Conservation (phyloP, 2,888 invertebrate genomes). For the Pandemis corylana region DNA sequence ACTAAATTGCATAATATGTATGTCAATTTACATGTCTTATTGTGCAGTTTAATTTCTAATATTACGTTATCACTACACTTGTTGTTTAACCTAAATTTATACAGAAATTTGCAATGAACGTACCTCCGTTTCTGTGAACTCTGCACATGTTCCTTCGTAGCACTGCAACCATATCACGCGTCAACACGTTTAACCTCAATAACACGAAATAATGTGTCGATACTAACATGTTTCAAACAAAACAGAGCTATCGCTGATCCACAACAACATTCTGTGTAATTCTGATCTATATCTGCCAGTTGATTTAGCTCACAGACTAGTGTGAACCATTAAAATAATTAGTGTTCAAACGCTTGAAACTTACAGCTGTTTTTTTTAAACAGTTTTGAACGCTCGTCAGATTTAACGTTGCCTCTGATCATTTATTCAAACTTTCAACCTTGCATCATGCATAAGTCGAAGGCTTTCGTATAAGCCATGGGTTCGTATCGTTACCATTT, state of each 20-base stretch:
- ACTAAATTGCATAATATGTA: background rate
- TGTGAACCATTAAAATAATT: background rate
- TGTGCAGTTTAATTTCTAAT: background rate
- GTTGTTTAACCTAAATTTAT: slow-evolving; percentile 17
- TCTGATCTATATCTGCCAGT: slow-evolving; percentile 35
- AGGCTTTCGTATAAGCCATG: slow-evolving; percentile 12
- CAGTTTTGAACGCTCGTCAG: too few relatives aligned
- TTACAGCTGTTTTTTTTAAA: background rate
- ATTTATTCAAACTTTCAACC: background rate
- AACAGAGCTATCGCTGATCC: slow-evolving; percentile 36
- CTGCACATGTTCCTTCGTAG: slow-evolving; percentile 15
- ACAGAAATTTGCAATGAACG: background rate
- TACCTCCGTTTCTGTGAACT: background rate
- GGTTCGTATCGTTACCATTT: slow-evolving; percentile 13
- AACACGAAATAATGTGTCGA: slow-evolving; percentile 27
- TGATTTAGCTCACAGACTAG: slow-evolving; percentile 9
- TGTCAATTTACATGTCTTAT: background rate
- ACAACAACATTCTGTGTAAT: slow-evolving; percentile 35
- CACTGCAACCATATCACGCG: slow-evolving; percentile 24
- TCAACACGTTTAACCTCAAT: slow-evolving; percentile 41
- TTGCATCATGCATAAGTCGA: slow-evolving; percentile 1
- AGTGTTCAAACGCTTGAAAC: background rate
- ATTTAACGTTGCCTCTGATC: background rate
- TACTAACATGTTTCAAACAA: slow-evolving; percentile 36
- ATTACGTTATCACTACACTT: slow-evolving; percentile 12